Conservation (phyloP, 2,113 vertebrate genomes). For the Patagioenas fasciata region DNA sequence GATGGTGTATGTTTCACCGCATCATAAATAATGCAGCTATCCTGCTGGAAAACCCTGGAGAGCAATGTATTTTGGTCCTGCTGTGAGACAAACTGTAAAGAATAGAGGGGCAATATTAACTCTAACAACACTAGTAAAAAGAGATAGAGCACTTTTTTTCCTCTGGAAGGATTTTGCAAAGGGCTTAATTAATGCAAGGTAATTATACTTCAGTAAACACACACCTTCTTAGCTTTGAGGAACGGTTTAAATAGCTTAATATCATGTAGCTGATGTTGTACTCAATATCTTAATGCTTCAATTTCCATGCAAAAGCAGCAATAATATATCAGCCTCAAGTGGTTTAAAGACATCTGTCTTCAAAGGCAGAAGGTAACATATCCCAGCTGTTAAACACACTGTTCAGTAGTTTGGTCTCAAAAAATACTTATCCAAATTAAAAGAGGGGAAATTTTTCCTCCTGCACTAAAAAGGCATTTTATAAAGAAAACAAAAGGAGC, state of each 20-base stretch:
- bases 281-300: background rate
- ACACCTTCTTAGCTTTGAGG: background rate
- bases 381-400: background rate
- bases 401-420: background rate
- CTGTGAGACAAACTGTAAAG: background rate
- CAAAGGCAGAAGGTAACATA: background rate
- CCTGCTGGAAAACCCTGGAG: background rate
- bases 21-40: constrained; percentile 10
- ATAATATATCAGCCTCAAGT: background rate
- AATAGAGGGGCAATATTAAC: background rate
- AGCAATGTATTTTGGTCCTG: background rate
- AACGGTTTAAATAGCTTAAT: background rate
- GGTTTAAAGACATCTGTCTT: background rate
- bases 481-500: background rate
- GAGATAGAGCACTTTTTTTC: background rate
- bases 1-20: background rate
- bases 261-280: background rate
- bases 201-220: background rate
- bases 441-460: background rate
- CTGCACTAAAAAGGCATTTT: background rate
- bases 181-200: background rate
- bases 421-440: background rate
- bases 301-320: background rate
- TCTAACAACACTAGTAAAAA: background rate
- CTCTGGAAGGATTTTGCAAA: background rate